A percentile compares a stretch with the other conserved stretches of the same genome.
Evolutionary conservation across 2,113 vertebrate genomes (phyloP).

Genomic region (Serinus canaria): DNA sequence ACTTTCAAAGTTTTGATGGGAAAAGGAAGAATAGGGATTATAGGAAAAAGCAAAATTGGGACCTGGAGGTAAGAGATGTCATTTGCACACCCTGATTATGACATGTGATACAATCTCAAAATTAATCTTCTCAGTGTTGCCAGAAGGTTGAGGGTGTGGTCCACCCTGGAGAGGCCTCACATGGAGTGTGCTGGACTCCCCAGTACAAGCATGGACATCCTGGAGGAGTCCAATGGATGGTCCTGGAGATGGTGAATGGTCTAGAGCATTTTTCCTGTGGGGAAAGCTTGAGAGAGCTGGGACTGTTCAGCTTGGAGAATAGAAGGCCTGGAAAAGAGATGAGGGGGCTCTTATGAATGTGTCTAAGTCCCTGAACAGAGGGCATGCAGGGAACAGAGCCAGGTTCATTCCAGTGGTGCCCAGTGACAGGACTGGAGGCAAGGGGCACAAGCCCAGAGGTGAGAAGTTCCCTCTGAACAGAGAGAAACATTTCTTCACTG

Average conservation of each 20-base stretch:
- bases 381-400: background rate
- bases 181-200: background rate
- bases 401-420: background rate
- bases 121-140: background rate
- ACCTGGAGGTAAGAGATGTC: background rate
- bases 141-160: background rate
- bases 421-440: background rate
- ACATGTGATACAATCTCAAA: background rate
- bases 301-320: background rate
- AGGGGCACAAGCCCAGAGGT: background rate
- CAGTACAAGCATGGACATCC: background rate
- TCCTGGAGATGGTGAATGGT: background rate
- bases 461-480: background rate
- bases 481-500: background rate
- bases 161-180: background rate
- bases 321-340: background rate
- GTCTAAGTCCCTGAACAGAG: background rate
- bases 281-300: background rate
- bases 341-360: background rate
- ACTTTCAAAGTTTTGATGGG: background rate
- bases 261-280: background rate
- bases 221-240: background rate
- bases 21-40: background rate
- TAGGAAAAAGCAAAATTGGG: background rate
- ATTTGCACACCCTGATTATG: background rate